Conservation (phyloP, 2,113 vertebrate species). For the Aythya baeri region DNA sequence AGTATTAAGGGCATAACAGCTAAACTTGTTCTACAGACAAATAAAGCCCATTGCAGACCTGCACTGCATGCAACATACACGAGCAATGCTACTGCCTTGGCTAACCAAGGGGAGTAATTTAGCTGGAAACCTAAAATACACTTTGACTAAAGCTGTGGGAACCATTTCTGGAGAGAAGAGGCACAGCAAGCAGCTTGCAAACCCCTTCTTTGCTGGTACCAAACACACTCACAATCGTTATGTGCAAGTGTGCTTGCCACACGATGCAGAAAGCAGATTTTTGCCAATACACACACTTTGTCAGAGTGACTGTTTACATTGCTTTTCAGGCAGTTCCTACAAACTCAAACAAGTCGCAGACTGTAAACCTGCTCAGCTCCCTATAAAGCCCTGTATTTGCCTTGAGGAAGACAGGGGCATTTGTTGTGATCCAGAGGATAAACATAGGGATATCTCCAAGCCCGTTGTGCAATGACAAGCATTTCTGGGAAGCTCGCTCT, state of each 20-base stretch:
- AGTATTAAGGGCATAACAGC: rapidly evolving
- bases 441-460: background rate
- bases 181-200: background rate
- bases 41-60: background rate
- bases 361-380: background rate
- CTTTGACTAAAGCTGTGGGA: background rate
- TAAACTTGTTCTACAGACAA: background rate
- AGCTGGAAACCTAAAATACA: background rate
- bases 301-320: background rate
- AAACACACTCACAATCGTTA: no score
- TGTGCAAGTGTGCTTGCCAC: no score
- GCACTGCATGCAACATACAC: background rate
- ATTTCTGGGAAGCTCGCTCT: constrained; percentile 28
- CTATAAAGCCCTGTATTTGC: background rate
- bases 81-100: background rate
- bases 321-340: constrained; percentile 28
- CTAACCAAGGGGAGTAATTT: rapidly evolving
- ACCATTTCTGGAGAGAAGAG: background rate
- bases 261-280: background rate
- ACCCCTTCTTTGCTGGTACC: rapidly evolving
- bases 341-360: constrained; percentile 21
- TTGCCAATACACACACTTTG: background rate
- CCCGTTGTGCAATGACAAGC: background rate
- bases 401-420: background rate
- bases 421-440: background rate